Evolutionary conservation across 1,140 invertebrate genomes (phyloP), one percentile per base, ranked within the genome.

Genomic region (Cecropterus lyciades): DNA sequence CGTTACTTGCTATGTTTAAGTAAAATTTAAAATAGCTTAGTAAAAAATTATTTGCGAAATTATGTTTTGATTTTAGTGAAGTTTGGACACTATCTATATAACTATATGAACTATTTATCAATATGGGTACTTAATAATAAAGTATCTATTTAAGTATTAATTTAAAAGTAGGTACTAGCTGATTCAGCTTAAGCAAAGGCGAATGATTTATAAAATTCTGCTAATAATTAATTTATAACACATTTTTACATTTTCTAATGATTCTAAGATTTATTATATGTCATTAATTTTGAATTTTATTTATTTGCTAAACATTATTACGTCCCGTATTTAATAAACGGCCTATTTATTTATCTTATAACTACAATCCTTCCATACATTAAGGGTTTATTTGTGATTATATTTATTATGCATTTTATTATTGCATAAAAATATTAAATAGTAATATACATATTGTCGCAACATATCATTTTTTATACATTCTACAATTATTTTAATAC

Each of bases 391-490:
- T 57, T 57, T 57, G 17, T 49, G 16, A 57, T 51, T 24, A n/a
- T 24, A 56, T 56, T 56, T 42, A 43, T 20, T 56, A 40, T 56
- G 53, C 53, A 56, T 56, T 56, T 56, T 56, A 56, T 56, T 56
- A n/a, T 37, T 53, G 51, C 51, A 53, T 53, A 33, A 15, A 20
- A 53, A n/a, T 56, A 20, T 56, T 20, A 51, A 51, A 43, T 56
- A 56, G 16, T 43, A 43, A 43, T 56, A 43, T 42, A 56, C 53
- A 56, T 56, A 56, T 43, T 56, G 53, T 56, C 53, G 17, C 17
- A 42, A 56, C 40, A 56, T 56, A 56, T 56, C 53, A 56, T n/a
- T 56, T 43, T 56, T 56, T 24, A 43, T 20, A 56, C 43, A 56
- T 42, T 17, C 15, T 53, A 53, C 30, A 33, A 53, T 53, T 27